Percentiles rank a stretch among this genome's conserved stretches.
Conservation (phyloP, 2,888 invertebrate genomes). For the Drosophila leonis region DNA sequence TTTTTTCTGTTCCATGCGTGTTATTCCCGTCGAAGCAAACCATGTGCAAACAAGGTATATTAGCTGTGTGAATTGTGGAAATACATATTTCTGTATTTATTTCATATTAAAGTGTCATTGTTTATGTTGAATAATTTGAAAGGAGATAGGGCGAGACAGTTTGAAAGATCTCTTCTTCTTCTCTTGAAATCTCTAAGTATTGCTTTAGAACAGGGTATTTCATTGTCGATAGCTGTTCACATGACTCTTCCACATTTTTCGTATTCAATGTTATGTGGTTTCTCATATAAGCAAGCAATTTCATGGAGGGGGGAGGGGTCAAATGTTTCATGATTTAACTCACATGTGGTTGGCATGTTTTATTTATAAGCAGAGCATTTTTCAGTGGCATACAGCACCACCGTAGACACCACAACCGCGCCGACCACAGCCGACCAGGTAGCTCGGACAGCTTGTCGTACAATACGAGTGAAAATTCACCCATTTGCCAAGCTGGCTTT, state of each 20-base stretch:
- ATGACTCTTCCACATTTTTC: not conserved
- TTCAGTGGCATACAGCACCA: conserved; percentile 16
- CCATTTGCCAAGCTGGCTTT: conserved; percentile 13
- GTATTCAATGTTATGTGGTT: conserved; percentile 6
- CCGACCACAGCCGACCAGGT: conserved; percentile 17
- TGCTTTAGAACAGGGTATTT: not conserved
- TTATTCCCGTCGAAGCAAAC: not conserved
- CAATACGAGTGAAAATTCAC: conserved; percentile 37
- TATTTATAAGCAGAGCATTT: conserved; percentile 67
- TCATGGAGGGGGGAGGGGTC: not conserved
- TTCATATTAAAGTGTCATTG: not conserved
- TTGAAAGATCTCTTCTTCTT: no score
- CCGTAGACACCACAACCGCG: not conserved
- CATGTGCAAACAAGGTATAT: not conserved
- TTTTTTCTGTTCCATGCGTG: conserved; percentile 6
- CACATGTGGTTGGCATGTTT: conserved; percentile 60
- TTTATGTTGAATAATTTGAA: not conserved
- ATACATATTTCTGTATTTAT: not conserved
- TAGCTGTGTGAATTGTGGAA: not conserved
- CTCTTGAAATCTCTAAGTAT: no score
- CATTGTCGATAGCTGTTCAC: not conserved
- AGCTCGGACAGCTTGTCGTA: conserved; percentile 9
- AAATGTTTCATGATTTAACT: conserved; percentile 49
- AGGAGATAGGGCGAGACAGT: not conserved
- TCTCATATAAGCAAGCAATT: conserved; percentile 21